Evolutionary conservation across 2,113 vertebrate species (phyloP), one percentile per base, ranked within the genome.

Genomic region (Phainopepla nitens): DNA sequence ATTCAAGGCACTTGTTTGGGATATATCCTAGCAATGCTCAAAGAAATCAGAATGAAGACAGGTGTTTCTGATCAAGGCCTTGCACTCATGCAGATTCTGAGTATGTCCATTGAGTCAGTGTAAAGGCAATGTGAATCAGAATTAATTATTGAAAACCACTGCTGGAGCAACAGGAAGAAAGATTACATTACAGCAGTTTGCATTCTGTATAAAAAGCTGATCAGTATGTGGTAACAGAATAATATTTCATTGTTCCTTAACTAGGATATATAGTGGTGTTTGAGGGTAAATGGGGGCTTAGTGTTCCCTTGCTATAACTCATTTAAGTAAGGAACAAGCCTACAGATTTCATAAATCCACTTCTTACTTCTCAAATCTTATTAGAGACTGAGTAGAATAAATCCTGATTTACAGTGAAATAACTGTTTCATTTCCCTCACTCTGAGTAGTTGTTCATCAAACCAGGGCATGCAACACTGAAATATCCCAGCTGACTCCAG

Each of bases 321-420:
- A 42, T 61, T 21, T 54, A 91, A 87, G 35, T 58, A 78, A 79
- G 31, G 58, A 93, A 80, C 45, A 91, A 93, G 35, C 49, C 78
- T 64, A 36, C 27, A 87, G 82, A 71, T 94, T 89, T 91, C 41
- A 87, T 83, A 93, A 95, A 96, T 89, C 72, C 72, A 79, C 50
- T 71, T 94, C 89, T 96, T 90, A 33, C 50, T 95, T 68, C 53
- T 65, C 78, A 85, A 96, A 96, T 93, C 89, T 66, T 93, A 70
- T 93, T 97, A 90, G 29, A 62, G 53, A 45, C 31, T 85, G 70
- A 93, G 71, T 27, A 80, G 62, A 77, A 91, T 77, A 84, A 96
- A 89, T 85, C 90, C 87, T 58, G 81, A 35, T 95, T 93, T 94
- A 77, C 39, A 73, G 21, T 53, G 42, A 75, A 93, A 85, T 70